Percentiles rank a stretch among this genome's conserved stretches.
phyloP scores from a whole-genome alignment of 2,888 invertebrate species.

The Cordilura impudica region DNA sequence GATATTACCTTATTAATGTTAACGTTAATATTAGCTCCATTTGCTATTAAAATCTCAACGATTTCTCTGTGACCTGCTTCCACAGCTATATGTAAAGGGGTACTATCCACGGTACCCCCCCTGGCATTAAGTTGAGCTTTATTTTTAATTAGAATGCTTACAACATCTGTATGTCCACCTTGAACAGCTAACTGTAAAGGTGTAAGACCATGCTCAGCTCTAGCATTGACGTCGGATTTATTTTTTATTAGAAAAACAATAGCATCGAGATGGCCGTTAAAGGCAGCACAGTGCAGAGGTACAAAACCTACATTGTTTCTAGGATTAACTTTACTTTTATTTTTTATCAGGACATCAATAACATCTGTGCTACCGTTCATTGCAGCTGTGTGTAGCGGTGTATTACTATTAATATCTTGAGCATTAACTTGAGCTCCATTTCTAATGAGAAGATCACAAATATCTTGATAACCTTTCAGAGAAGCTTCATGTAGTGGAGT shows the following conservation, averaged over 20 bases:
- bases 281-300: background rate
- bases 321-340: conserved; percentile 55
- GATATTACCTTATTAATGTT: background rate
- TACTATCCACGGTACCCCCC: no score
- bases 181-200: background rate
- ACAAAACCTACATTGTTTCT: conserved; percentile 27
- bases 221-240: no score
- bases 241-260: conserved; percentile 18
- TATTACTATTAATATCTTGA: background rate
- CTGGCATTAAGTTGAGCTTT: no score
- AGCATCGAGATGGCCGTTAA: background rate
- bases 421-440: background rate
- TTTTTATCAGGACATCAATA: conserved; percentile 34
- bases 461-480: background rate
- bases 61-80: no score
- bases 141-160: no score
- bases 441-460: conserved; percentile 15
- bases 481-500: conserved; percentile 27
- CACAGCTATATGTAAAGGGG: no score
- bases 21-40: background rate
- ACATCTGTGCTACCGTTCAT: conserved; percentile 17
- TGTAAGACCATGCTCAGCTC: background rate
- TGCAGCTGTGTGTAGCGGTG: conserved; percentile 57
- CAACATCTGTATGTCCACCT: background rate
- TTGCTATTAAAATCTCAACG: no score